Evolutionary conservation across 2,797 vertebrate species (phyloP).

Genomic region (Crocodylus rhombifer): DNA sequence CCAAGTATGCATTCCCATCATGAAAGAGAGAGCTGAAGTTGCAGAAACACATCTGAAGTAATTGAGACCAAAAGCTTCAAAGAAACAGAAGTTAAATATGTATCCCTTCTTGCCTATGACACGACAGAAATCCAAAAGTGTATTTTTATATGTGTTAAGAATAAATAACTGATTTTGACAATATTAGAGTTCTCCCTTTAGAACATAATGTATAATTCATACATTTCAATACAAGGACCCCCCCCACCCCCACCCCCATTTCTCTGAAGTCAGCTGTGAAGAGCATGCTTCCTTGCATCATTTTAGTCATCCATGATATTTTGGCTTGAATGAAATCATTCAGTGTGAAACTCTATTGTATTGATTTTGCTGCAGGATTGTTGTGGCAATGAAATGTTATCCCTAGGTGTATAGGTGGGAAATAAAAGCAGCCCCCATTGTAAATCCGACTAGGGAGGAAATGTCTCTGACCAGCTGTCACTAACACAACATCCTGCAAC

Average conservation of each 20-base stretch:
- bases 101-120: neutral
- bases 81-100: neutral
- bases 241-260: no score
- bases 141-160: neutral
- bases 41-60: neutral
- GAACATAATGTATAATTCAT: neutral
- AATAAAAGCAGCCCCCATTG: neutral
- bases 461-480: neutral
- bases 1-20: neutral
- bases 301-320: neutral
- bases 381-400: neutral
- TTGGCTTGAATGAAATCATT: accelerated
- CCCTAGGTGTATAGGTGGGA: neutral
- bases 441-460: neutral
- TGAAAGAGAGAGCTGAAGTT: neutral
- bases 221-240: neutral
- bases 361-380: neutral
- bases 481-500: neutral
- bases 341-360: neutral
- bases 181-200: neutral
- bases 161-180: neutral
- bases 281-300: neutral
- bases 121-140: neutral
- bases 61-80: neutral
- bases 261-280: neutral